Evolutionary conservation across 2,888 invertebrate genomes (phyloP), one percentile per base, ranked within the genome.

Genomic region (Diadegma fenestrale): DNA sequence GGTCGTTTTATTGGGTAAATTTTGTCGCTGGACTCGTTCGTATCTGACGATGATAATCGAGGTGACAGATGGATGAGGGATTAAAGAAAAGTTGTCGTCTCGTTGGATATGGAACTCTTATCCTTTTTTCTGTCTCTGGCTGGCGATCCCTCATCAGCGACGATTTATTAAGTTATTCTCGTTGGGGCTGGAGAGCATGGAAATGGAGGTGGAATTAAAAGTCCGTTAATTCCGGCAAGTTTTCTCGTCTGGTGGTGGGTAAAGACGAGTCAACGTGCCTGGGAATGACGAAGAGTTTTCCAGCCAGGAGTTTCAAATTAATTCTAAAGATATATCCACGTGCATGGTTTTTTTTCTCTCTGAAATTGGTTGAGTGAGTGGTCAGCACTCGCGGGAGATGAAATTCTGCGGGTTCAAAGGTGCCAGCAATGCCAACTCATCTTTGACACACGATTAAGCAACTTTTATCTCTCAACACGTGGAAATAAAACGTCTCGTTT

Each of bases 161-260:
- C 72, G 80, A 83, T 80, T 86, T 83, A 72, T 48, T 64, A 83
- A 85, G 72, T 66, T 76, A 64, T 80, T 82, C n/a, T n/a, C 37
- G 12, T 51, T 41, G 14, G 33, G 45, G 3, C 22, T 69, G 19
- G n/a, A 6, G 30, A 68, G 22, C 41, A 73, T 73, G 45, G 71
- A 72, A 75, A 82, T 78, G 54, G 71, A 68, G 71, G 79, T 80
- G 58, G 79, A 79, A 81, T 85, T 85, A 85, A 82, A 85, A 83
- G 82, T 76, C 78, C 79, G 82, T 82, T 85, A 83, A 83, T 82
- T 76, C 83, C 43, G 41, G 33, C 4, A 69, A 82, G 79, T 76
- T 77, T 76, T 61, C 75, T 58, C 63, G 43, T 69, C 37, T n/a
- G 30, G 43, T 45, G 51, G 43, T 37, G 58, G 26, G 58, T 58